Percentiles rank a stretch among this genome's conserved stretches.
phyloP scores from a whole-genome alignment of 2,888 invertebrate genomes.

The Heliconius erato region DNA sequence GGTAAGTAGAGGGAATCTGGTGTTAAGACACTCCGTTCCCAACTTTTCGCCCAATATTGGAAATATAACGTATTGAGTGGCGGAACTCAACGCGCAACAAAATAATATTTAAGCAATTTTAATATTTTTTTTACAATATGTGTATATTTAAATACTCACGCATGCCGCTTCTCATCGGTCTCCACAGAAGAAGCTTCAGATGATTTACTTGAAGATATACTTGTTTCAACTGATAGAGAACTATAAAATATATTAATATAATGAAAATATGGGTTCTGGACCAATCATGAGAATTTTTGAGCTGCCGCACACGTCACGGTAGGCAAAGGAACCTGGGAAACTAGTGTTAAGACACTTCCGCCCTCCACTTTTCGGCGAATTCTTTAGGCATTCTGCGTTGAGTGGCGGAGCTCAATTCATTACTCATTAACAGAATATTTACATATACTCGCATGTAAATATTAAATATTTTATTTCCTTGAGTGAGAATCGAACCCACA shows the following conservation, averaged over 20 bases:
- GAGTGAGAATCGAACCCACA: no score
- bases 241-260: constrained; percentile 36
- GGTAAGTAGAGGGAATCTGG: background rate
- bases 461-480: no score
- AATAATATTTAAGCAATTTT: background rate
- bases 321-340: background rate
- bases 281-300: background rate
- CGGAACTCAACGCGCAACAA: background rate
- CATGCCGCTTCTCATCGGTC: constrained; percentile 51
- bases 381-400: no score
- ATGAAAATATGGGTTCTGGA: no score
- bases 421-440: no score
- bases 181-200: constrained; percentile 68
- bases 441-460: no score
- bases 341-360: no score
- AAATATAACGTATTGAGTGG: background rate
- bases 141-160: constrained; percentile 55
- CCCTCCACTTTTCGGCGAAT: no score
- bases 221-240: constrained; percentile 52
- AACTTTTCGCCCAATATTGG: background rate
- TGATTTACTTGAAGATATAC: constrained; percentile 53
- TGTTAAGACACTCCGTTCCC: background rate
- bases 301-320: background rate
- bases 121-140: background rate
- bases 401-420: no score